Evolutionary conservation across 1,140 invertebrate genomes (phyloP).

Genomic region (Caenorhabditis inopinata): DNA sequence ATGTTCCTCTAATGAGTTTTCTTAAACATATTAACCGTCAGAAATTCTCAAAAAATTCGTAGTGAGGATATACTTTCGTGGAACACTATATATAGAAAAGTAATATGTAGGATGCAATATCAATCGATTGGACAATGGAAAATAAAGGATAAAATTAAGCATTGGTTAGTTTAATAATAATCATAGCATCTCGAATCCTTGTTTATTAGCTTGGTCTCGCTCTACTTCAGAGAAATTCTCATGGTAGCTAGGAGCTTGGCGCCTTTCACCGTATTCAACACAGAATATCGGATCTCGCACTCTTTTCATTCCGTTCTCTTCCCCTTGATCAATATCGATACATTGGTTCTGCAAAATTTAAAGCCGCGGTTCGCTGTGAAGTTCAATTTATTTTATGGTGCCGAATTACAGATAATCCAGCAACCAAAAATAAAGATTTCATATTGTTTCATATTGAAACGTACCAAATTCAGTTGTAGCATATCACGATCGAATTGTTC

Average conservation of each 20-base stretch:
- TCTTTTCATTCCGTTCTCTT: slow-evolving; percentile 38
- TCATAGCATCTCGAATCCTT: slow-evolving; percentile 40
- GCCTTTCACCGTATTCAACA: slow-evolving; percentile 16
- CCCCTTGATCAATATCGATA: slow-evolving; percentile 39
- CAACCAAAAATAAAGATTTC: background rate
- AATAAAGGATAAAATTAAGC: background rate
- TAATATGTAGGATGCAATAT: too few relatives aligned
- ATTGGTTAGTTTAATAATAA: background rate
- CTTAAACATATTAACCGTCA: too few relatives aligned
- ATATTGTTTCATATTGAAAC: background rate
- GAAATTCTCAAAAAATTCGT: too few relatives aligned
- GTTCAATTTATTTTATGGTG: too few relatives aligned
- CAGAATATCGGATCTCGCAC: slow-evolving; percentile 36
- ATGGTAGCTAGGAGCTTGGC: background rate
- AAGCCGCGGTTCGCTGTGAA: too few relatives aligned
- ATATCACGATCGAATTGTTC: slow-evolving; percentile 78
- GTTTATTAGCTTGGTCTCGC: background rate
- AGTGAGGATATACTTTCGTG: too few relatives aligned
- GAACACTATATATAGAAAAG: too few relatives aligned
- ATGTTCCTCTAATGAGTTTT: too few relatives aligned
- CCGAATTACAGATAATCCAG: background rate
- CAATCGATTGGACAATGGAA: too few relatives aligned
- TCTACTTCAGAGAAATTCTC: background rate
- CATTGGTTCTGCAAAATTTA: slow-evolving; percentile 38
- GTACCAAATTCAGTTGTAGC: slow-evolving; percentile 67